A percentile compares a stretch with the other conserved stretches of the same genome.
Conservation (phyloP, 2,797 vertebrate genomes). For the Prunella strophiata region DNA sequence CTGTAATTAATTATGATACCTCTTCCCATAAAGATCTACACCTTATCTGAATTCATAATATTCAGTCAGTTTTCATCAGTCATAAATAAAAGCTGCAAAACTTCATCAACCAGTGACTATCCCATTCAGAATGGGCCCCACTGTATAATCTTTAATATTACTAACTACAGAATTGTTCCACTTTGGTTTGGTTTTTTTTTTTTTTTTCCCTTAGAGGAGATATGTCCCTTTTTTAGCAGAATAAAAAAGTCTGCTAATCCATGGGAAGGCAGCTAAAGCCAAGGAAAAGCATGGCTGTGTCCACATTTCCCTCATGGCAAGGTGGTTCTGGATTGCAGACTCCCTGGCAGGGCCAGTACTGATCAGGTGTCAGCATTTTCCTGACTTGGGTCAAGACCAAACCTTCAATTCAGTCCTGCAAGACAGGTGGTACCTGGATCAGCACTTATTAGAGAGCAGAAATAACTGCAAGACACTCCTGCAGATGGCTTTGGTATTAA, state of each 20-base stretch:
- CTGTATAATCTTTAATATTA: neutral
- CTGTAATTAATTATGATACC: neutral
- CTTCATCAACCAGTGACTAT: neutral
- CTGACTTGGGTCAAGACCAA: neutral
- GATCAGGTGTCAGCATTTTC: neutral
- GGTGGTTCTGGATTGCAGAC: neutral
- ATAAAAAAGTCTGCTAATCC: neutral
- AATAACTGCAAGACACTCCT: neutral
- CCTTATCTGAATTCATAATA: neutral
- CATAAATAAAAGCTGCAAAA: neutral
- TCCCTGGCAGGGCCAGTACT: neutral
- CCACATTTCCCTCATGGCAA: neutral
- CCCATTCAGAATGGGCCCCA: neutral
- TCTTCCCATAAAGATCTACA: neutral
- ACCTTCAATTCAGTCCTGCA: neutral
- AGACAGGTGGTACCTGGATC: neutral
- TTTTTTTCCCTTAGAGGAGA: neutral
- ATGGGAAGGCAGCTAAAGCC: neutral
- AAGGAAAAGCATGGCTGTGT: neutral
- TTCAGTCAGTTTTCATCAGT: neutral
- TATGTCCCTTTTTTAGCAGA: neutral
- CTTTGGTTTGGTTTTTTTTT: neutral
- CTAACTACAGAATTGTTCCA: neutral
- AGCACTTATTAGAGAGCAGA: neutral
- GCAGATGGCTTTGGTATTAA: neutral